phyloP scores from a whole-genome alignment of 2,888 invertebrate genomes.

The Limenitis camilla region DNA sequence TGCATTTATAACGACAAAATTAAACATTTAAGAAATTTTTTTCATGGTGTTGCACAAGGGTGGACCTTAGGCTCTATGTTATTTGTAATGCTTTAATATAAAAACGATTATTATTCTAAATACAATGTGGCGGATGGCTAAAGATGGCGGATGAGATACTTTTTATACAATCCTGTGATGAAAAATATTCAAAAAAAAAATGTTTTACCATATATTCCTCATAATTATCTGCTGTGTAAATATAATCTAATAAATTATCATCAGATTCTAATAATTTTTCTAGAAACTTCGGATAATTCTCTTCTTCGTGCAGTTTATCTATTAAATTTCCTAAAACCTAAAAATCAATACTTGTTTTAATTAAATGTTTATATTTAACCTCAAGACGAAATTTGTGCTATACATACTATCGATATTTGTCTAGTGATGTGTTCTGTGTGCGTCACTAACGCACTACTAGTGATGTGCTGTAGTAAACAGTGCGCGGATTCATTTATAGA shows the following conservation, averaged over 20 bases:
- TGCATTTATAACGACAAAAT: too few species aligned
- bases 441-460: slow-evolving; percentile 31
- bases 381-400: neutral
- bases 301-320: slow-evolving; percentile 52
- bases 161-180: too few species aligned
- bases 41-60: too few species aligned
- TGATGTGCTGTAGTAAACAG: slow-evolving; percentile 38
- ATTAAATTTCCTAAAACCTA: slow-evolving; percentile 51
- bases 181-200: neutral
- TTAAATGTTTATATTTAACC: neutral
- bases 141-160: too few species aligned
- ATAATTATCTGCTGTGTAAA: slow-evolving; percentile 32
- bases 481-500: slow-evolving; percentile 44
- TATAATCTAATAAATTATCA: slow-evolving; percentile 30
- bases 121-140: too few species aligned
- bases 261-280: slow-evolving; percentile 44
- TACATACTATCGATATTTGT: slow-evolving; percentile 47
- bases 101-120: too few species aligned
- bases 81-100: too few species aligned
- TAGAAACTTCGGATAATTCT: slow-evolving; percentile 50
- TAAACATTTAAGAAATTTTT: too few species aligned
- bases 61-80: too few species aligned
- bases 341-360: slow-evolving; percentile 11
- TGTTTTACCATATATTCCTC: slow-evolving; percentile 35
- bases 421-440: slow-evolving; percentile 37